Evolutionary conservation across 2,888 invertebrate species (phyloP).

Genomic region (Mylabris sibirica): DNA sequence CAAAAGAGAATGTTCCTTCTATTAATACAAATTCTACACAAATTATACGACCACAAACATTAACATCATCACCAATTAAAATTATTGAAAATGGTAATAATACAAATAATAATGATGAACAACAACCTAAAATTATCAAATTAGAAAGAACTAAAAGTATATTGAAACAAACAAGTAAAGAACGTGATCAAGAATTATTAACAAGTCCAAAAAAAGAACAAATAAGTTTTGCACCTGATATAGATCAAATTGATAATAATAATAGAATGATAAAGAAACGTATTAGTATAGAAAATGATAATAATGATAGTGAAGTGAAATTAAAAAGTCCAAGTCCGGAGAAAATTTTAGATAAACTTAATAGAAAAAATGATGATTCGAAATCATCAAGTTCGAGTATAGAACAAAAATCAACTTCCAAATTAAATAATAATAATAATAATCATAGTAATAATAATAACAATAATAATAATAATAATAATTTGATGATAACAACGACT

Average conservation of each 20-base stretch:
- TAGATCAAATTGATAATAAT: conserved; percentile 24
- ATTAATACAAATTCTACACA: conserved; percentile 16
- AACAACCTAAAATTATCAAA: conserved; percentile 37
- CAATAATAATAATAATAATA: conserved; percentile 19
- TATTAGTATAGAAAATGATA: conserved; percentile 42
- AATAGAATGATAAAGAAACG: conserved; percentile 47
- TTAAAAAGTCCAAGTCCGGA: conserved; percentile 31
- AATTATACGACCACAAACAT: background rate
- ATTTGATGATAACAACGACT: conserved; percentile 25
- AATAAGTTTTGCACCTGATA: conserved; percentile 54
- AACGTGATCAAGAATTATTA: conserved; percentile 40
- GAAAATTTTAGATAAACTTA: conserved; percentile 27
- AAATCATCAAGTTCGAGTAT: conserved; percentile 49
- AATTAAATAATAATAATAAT: conserved; percentile 2
- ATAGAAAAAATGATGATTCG: conserved; percentile 19
- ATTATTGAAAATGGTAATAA: conserved; percentile 14
- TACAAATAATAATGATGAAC: conserved; percentile 3
- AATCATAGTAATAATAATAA: background rate
- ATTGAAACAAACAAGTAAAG: conserved; percentile 58
- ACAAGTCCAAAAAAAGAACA: conserved; percentile 57
- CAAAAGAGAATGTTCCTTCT: conserved; percentile 53
- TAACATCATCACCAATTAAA: conserved; percentile 18
- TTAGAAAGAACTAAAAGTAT: conserved; percentile 59
- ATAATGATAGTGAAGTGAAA: conserved; percentile 32
- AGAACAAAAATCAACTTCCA: conserved; percentile 27